phyloP scores from a whole-genome alignment of 2,888 invertebrate species.

The Myathropa florea region DNA sequence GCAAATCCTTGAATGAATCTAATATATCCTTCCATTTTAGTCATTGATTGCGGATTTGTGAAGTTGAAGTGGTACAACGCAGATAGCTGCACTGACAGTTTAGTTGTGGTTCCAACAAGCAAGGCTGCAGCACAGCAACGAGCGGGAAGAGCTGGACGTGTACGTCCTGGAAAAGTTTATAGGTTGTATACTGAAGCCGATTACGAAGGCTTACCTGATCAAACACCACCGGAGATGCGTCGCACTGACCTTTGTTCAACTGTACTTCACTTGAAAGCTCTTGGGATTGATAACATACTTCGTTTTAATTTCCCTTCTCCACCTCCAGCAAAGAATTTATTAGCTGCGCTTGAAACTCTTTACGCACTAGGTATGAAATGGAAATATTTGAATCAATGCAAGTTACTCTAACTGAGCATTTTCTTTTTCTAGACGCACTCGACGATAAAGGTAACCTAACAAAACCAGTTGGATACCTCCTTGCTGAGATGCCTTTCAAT shows the following conservation, averaged over 20 bases:
- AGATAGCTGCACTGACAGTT: conserved; percentile 89
- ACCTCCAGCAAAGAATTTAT: conserved; percentile 93
- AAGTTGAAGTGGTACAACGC: conserved; percentile 95
- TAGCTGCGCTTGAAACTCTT: conserved; percentile 91
- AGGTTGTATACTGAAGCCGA: conserved; percentile 91
- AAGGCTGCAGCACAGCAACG: conserved; percentile 95
- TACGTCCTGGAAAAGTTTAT: conserved; percentile 91
- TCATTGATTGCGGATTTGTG: conserved; percentile 97
- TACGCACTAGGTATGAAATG: conserved; percentile 86
- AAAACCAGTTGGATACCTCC: conserved; percentile 87
- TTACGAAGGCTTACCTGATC: conserved; percentile 85
- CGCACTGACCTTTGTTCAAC: conserved; percentile 92
- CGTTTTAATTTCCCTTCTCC: conserved; percentile 95
- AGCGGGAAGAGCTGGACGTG: conserved; percentile 95
- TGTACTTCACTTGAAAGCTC: conserved; percentile 93
- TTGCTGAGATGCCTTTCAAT: conserved; percentile 95
- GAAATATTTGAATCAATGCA: neutral
- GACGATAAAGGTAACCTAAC: conserved; percentile 90
- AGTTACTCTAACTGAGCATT: neutral
- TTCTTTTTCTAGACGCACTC: conserved; percentile 82
- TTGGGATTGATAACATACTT: conserved; percentile 95
- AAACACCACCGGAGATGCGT: conserved; percentile 95
- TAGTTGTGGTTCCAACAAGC: conserved; percentile 91
- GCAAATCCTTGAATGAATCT: conserved; percentile 36
- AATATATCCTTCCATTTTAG: conserved; percentile 81